Conservation (phyloP, 1,140 invertebrate genomes). For the Sweltsa coloradensis region DNA sequence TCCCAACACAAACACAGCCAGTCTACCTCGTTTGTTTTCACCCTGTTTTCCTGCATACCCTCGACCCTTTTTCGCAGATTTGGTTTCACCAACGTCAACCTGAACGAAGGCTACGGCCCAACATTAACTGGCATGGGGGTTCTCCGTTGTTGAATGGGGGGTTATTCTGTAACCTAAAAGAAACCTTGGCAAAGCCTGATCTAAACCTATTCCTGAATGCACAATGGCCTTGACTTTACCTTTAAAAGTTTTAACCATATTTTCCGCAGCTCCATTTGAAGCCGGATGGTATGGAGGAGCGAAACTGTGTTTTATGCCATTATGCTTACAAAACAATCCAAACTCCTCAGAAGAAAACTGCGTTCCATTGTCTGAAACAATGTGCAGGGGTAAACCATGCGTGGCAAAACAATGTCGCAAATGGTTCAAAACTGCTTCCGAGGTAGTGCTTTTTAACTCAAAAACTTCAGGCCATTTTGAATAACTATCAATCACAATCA, state of each 20-base stretch:
- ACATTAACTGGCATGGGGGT: not conserved
- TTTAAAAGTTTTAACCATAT: slow-evolving; percentile 11
- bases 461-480: slow-evolving; percentile 1
- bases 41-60: too few species aligned
- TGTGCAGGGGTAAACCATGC: slow-evolving; percentile 16
- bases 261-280: slow-evolving; percentile 18
- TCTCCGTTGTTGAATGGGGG: not conserved
- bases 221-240: not conserved
- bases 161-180: not conserved
- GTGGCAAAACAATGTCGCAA: slow-evolving; percentile 17
- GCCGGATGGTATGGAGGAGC: slow-evolving; percentile 19
- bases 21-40: too few species aligned
- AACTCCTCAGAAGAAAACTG: slow-evolving; percentile 14
- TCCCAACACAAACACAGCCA: too few species aligned
- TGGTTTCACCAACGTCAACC: too few species aligned
- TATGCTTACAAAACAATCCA: slow-evolving; percentile 9
- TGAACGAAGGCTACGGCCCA: not conserved
- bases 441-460: not conserved
- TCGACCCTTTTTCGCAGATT: too few species aligned
- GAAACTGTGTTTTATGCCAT: slow-evolving; percentile 10
- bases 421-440: not conserved
- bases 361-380: slow-evolving; percentile 18
- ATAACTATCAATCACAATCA: slow-evolving; percentile 20
- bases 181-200: not conserved
- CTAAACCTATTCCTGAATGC: not conserved